Percentiles rank a stretch among this genome's conserved stretches.
phyloP scores from a whole-genome alignment of 1,140 invertebrate species.

The Brachystomella parvula region DNA sequence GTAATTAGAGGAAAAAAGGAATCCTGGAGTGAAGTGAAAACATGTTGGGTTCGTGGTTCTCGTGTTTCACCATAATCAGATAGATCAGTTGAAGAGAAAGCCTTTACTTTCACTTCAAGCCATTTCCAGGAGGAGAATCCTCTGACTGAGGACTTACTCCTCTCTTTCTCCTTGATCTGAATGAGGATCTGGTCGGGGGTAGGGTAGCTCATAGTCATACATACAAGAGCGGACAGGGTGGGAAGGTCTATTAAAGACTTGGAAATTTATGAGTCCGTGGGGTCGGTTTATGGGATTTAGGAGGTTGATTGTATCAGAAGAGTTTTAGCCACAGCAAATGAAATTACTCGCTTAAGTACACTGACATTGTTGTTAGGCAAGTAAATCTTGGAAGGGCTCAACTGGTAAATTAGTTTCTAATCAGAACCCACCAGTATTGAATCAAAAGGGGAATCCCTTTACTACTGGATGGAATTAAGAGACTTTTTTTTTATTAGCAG shows the following conservation, averaged over 20 bases:
- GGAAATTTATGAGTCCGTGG: constrained; percentile 26
- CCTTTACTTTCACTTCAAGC: too few relatives aligned
- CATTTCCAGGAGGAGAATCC: neutral
- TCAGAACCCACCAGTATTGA: too few relatives aligned
- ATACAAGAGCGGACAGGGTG: neutral
- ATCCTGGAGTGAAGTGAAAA: neutral
- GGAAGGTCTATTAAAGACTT: constrained; percentile 1
- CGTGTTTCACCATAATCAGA: too few relatives aligned
- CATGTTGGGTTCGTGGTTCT: too few relatives aligned
- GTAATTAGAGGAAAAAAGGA: too few relatives aligned
- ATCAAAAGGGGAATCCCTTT: too few relatives aligned
- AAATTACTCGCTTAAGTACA: neutral
- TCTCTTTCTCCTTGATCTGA: neutral
- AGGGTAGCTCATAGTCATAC: too few relatives aligned
- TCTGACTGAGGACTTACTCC: neutral
- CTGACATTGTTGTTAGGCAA: neutral
- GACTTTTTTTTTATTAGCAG: too few relatives aligned
- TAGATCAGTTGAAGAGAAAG: too few relatives aligned
- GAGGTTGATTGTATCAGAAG: neutral
- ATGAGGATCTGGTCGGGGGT: constrained; percentile 17
- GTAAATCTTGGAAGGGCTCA: neutral
- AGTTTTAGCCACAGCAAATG: neutral
- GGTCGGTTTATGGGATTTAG: constrained; percentile 25
- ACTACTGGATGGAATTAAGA: too few relatives aligned
- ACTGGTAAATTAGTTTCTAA: constrained; percentile 3